Conservation (phyloP, 2,797 vertebrate genomes). For the Sebastiscus albofasciatus region DNA sequence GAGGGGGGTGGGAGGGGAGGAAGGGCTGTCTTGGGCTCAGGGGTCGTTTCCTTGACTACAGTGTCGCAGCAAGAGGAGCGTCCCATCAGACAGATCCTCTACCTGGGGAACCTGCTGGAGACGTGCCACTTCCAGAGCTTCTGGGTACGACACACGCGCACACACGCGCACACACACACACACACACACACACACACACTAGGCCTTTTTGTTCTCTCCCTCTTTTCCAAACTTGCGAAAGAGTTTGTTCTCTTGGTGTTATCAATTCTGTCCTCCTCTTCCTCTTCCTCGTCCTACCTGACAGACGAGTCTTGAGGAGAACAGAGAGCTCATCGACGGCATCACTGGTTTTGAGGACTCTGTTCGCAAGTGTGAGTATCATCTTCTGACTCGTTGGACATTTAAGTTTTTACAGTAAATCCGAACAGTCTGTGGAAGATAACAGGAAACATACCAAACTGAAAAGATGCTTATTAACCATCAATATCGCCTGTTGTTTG, state of each 20-base stretch:
- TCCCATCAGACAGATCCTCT: conserved; percentile 93
- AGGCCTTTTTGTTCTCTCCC: accelerated
- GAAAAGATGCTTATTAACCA: neutral
- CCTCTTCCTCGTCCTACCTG: neutral
- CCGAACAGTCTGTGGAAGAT: neutral
- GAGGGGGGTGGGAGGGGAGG: too few relatives aligned
- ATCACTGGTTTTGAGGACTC: conserved; percentile 94
- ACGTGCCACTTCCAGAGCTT: conserved; percentile 96
- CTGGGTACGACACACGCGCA: conserved; percentile 82
- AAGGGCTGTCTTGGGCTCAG: conserved; percentile 8
- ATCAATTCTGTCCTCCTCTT: neutral
- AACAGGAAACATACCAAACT: neutral
- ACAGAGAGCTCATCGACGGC: conserved; percentile 91
- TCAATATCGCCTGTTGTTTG: neutral
- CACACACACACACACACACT: neutral
- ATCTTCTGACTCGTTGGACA: neutral
- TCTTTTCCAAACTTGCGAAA: neutral
- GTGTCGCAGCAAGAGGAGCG: conserved; percentile 91
- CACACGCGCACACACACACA: too few relatives aligned
- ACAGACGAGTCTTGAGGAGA: conserved; percentile 92
- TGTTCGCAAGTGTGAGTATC: conserved; percentile 91
- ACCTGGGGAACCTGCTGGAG: conserved; percentile 92
- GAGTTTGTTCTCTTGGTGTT: neutral
- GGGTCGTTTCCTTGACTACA: conserved; percentile 81
- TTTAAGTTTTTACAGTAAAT: neutral